Conservation (phyloP, 2,797 vertebrate species). For the Gallinago solitaria region DNA sequence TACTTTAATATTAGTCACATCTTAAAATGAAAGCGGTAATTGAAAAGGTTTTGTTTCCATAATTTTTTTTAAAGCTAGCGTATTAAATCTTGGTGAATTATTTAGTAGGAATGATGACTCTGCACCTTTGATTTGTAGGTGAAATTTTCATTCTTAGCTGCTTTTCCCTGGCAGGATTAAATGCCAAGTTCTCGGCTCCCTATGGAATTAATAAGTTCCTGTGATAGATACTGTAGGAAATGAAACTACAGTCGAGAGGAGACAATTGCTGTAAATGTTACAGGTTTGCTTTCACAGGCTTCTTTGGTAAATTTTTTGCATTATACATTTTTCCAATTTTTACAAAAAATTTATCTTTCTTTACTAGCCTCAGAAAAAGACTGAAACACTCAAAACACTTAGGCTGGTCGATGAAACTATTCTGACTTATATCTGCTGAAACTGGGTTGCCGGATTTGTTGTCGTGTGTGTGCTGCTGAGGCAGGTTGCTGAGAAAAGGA, state of each 20-base stretch:
- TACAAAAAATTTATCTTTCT: background rate
- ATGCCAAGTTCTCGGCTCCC: slow-evolving; percentile 22
- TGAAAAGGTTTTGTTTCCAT: slow-evolving; percentile 40
- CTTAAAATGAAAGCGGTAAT: slow-evolving; percentile 54
- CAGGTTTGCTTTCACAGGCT: background rate
- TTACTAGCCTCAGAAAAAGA: background rate
- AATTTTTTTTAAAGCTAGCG: slow-evolving; percentile 40
- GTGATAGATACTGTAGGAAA: slow-evolving; percentile 29
- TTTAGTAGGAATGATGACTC: slow-evolving; percentile 50
- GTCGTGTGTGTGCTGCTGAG: background rate
- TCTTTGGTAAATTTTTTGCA: background rate
- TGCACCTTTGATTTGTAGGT: slow-evolving; percentile 60
- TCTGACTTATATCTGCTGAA: background rate
- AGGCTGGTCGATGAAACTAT: background rate
- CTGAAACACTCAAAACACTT: background rate
- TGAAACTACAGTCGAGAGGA: slow-evolving; percentile 4
- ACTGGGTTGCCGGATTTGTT: background rate
- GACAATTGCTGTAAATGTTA: background rate
- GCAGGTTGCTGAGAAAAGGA: background rate
- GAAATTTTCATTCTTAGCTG: slow-evolving; percentile 55
- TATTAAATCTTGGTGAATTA: slow-evolving; percentile 58
- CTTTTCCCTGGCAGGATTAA: slow-evolving; percentile 49
- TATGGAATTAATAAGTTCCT: slow-evolving; percentile 30
- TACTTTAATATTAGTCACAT: slow-evolving; percentile 51
- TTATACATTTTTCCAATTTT: background rate